Evolutionary conservation across 2,888 invertebrate species (phyloP).

Genomic region (Polyommatus icarus): DNA sequence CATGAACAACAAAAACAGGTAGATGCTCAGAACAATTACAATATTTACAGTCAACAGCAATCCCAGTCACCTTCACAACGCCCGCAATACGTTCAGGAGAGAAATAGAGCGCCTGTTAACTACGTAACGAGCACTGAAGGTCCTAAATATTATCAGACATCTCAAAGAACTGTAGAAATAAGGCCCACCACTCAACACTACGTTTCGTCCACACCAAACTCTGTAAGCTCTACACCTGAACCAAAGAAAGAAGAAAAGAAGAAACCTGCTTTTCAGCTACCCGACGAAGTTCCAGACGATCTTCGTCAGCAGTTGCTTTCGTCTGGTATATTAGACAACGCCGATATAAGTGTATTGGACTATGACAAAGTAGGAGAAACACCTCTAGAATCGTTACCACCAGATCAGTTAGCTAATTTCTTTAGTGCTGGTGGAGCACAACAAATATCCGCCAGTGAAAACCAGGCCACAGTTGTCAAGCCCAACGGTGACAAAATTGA

Average conservation of each 20-base stretch:
- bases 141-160: conserved; percentile 66
- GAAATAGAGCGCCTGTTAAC: conserved; percentile 57
- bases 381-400: conserved; percentile 89
- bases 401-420: conserved; percentile 92
- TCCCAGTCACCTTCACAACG: conserved; percentile 60
- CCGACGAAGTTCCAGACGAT: conserved; percentile 94
- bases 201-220: conserved; percentile 71
- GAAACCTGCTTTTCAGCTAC: conserved; percentile 82
- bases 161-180: conserved; percentile 71
- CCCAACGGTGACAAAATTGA: conserved; percentile 81
- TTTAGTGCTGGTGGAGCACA: conserved; percentile 90
- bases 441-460: conserved; percentile 86
- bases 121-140: conserved; percentile 59
- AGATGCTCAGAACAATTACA: conserved; percentile 46
- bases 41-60: conserved; percentile 56
- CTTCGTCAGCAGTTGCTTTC: conserved; percentile 89
- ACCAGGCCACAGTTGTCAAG: conserved; percentile 83
- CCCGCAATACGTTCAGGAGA: conserved; percentile 68
- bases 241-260: conserved; percentile 78
- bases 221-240: conserved; percentile 67
- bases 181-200: conserved; percentile 77
- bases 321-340: conserved; percentile 92
- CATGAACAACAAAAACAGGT: conserved; percentile 55
- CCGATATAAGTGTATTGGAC: conserved; percentile 92
- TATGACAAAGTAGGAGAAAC: conserved; percentile 94